These are phyloP conservation scores for Torymus texanus DNA, from an alignment of 2,888 invertebrate species.

Conservation along the genomic window DNA sequence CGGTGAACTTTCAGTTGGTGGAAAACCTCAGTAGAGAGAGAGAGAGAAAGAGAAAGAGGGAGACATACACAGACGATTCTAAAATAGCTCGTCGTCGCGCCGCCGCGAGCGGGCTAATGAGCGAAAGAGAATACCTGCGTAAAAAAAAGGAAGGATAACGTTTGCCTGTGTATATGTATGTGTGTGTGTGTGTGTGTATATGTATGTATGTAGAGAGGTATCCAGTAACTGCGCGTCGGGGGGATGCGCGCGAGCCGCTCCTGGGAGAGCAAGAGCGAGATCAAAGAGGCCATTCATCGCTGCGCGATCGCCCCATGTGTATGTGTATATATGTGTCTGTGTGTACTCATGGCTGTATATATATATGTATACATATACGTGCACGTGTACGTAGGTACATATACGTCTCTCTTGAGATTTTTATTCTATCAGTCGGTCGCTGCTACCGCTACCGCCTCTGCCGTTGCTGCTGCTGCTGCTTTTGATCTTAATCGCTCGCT, in stretches of 20 bases:
- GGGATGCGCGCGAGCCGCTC: constrained; percentile 57
- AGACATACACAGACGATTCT: too few species aligned
- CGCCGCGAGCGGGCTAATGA: constrained; percentile 27
- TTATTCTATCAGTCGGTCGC: constrained; percentile 46
- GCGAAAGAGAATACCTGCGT: constrained; percentile 19
- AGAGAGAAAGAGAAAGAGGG: too few species aligned
- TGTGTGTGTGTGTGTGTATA: not conserved
- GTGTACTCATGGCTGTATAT: too few species aligned
- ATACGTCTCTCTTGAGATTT: constrained; percentile 46
- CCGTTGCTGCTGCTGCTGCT: constrained; percentile 18
- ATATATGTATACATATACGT: too few species aligned
- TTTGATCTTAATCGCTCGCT: constrained; percentile 53
- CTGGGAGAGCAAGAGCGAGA: not conserved
- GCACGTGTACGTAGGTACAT: not conserved
- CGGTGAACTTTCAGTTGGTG: too few species aligned
- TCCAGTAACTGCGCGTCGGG: constrained; percentile 57
- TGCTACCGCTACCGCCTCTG: constrained; percentile 15
- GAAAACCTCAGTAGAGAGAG: too few species aligned
- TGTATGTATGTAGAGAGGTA: constrained; percentile 44
- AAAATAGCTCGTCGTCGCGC: constrained; percentile 2
- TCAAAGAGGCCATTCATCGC: too few species aligned
- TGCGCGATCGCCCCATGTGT: too few species aligned
- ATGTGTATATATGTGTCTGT: too few species aligned
- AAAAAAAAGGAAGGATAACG: not conserved
- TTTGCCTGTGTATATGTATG: not conserved